Evolutionary conservation across 2,888 invertebrate genomes (phyloP).

Genomic region (Spodoptera exigua): DNA sequence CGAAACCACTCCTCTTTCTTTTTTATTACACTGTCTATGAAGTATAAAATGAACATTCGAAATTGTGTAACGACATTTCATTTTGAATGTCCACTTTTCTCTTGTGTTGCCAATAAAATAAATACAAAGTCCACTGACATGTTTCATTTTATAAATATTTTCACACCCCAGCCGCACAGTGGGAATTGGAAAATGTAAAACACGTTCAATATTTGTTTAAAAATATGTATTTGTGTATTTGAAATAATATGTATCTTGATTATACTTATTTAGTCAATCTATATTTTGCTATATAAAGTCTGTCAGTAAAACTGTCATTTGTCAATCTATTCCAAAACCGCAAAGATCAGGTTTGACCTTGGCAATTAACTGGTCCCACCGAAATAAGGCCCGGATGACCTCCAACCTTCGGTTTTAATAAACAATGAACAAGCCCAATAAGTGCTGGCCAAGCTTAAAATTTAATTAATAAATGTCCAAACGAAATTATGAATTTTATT

Average conservation of each 20-base stretch:
- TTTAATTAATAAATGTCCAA: conserved; percentile 11
- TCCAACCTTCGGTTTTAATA: conserved; percentile 21
- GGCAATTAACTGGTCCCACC: conserved; percentile 7
- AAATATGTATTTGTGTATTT: too few species aligned
- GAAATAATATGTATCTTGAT: too few species aligned
- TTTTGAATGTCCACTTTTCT: neutral
- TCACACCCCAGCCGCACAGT: too few species aligned
- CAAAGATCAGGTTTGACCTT: conserved; percentile 21
- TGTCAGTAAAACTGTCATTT: too few species aligned
- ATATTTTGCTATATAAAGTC: too few species aligned
- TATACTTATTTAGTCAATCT: too few species aligned
- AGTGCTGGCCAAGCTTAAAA: conserved; percentile 5
- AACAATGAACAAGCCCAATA: conserved; percentile 35
- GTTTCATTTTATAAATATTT: neutral
- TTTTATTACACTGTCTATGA: conserved; percentile 2
- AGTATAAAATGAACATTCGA: conserved; percentile 1
- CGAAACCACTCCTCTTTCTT: neutral
- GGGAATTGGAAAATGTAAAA: too few species aligned
- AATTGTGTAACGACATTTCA: conserved; percentile 5
- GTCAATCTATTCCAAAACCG: conserved; percentile 4
- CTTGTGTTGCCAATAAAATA: conserved; percentile 8
- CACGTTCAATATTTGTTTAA: too few species aligned
- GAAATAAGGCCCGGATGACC: conserved; percentile 26
- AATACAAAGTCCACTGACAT: neutral
- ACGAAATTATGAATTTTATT: neutral